phyloP scores from a whole-genome alignment of 2,888 invertebrate species.

The Petrolisthes manimaculis region DNA sequence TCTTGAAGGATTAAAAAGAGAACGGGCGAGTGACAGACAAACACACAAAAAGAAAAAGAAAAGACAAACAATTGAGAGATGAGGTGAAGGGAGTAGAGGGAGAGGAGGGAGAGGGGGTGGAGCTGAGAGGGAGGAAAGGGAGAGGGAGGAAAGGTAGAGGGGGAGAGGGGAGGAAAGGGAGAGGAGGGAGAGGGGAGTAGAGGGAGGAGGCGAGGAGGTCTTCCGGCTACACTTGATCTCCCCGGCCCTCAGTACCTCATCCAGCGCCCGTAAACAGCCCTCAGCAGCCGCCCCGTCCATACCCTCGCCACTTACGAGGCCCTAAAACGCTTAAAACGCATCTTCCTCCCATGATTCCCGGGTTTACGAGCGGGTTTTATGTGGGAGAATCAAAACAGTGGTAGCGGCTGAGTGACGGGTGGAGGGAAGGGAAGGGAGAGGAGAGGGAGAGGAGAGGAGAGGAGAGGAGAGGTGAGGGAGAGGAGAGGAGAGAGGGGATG shows the following conservation, averaged over 20 bases:
- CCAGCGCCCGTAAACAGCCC: slow-evolving; percentile 36
- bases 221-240: slow-evolving; percentile 27
- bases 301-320: slow-evolving; percentile 46
- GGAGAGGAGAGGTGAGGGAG: not conserved
- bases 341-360: slow-evolving; percentile 39
- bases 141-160: not conserved
- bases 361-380: slow-evolving; percentile 47
- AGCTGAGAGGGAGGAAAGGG: not conserved
- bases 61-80: too few species aligned
- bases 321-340: slow-evolving; percentile 51
- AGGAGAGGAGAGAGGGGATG: not conserved
- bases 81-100: too few species aligned
- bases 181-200: slow-evolving; percentile 17
- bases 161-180: slow-evolving; percentile 20
- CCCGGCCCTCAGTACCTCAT: slow-evolving; percentile 39
- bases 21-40: too few species aligned
- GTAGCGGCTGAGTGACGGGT: not conserved
- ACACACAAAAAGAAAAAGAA: too few species aligned
- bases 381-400: slow-evolving; percentile 35
- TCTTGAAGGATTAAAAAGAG: too few species aligned
- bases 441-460: not conserved
- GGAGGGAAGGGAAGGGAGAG: not conserved
- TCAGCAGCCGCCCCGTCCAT: slow-evolving; percentile 30
- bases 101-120: slow-evolving; percentile 3
- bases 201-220: not conserved